Percentiles rank a stretch among this genome's conserved stretches.
phyloP scores from a whole-genome alignment of 2,113 vertebrate species.

The Synodontis membranacea region DNA sequence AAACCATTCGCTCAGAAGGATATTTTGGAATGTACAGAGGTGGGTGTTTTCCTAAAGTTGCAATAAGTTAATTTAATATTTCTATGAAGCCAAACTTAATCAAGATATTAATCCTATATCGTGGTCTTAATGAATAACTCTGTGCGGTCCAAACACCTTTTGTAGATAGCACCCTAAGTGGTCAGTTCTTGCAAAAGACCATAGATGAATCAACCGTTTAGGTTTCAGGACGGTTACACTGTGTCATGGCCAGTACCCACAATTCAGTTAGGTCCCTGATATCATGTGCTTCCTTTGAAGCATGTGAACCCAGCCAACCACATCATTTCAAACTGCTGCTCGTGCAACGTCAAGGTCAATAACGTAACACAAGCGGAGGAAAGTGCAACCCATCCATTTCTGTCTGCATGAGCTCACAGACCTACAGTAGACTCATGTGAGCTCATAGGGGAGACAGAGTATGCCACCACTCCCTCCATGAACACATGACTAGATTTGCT shows the following conservation, averaged over 20 bases:
- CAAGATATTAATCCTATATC: background rate
- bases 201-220: background rate
- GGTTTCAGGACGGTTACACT: background rate
- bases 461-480: background rate
- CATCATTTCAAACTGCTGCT: background rate
- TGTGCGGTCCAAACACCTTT: background rate
- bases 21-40: constrained; percentile 84
- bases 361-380: background rate
- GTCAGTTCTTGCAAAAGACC: background rate
- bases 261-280: background rate
- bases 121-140: background rate
- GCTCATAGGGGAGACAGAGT: background rate
- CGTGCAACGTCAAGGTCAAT: background rate
- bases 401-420: background rate
- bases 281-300: background rate
- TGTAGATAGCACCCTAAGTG: background rate
- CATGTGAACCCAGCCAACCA: background rate
- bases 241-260: background rate
- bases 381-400: background rate
- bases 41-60: constrained; percentile 59
- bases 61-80: background rate
- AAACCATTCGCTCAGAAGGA: constrained; percentile 80
- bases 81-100: background rate
- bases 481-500: background rate
- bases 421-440: no score